phyloP scores from a whole-genome alignment of 1,140 invertebrate species.

The Lepidurus couesii region DNA sequence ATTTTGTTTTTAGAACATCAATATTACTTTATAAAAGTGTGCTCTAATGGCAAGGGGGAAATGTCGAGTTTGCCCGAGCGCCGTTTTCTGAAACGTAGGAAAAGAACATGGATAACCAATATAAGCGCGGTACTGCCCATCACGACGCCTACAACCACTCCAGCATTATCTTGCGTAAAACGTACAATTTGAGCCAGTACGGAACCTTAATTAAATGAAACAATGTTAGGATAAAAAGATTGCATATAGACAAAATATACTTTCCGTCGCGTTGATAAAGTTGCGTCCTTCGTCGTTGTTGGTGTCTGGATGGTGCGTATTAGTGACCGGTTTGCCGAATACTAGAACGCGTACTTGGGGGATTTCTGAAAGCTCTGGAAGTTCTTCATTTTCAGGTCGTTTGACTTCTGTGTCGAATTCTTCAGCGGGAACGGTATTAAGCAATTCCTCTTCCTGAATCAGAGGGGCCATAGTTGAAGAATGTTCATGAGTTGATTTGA shows the following conservation, averaged over 20 bases:
- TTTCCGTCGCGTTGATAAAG: no score
- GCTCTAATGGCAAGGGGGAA: not conserved
- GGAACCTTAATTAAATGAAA: not conserved
- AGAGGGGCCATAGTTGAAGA: not conserved
- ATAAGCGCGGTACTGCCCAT: not conserved
- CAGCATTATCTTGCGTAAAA: not conserved
- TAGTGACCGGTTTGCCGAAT: no score
- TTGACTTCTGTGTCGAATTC: no score
- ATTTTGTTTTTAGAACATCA: not conserved
- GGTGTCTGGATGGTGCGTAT: no score
- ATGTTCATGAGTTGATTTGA: not conserved
- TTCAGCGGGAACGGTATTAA: no score
- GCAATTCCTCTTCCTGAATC: no score
- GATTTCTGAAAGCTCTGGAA: no score
- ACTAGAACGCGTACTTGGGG: no score
- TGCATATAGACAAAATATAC: no score
- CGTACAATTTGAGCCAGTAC: not conserved
- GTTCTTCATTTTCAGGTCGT: no score
- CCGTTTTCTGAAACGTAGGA: not conserved
- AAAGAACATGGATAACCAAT: not conserved
- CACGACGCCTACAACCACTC: not conserved
- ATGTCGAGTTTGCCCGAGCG: not conserved
- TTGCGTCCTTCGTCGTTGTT: no score
- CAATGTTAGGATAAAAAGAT: no score
- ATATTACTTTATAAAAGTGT: not conserved